phyloP scores from a whole-genome alignment of 2,797 vertebrate species.

The Hirundo rustica region DNA sequence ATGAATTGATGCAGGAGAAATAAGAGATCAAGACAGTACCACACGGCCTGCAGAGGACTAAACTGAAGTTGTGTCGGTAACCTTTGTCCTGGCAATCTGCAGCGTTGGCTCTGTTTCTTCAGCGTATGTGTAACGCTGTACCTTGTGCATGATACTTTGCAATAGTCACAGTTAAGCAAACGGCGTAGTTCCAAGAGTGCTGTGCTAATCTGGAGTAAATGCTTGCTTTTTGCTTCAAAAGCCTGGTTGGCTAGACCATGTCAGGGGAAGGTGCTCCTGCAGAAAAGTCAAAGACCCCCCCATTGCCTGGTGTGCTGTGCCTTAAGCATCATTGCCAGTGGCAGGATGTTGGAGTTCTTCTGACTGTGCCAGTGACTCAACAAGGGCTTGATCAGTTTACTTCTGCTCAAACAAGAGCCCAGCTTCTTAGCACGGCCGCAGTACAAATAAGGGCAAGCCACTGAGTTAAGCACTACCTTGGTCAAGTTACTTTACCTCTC shows the following conservation, averaged over 20 bases:
- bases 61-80: neutral
- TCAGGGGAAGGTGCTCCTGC: neutral
- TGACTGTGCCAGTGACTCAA: neutral
- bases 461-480: neutral
- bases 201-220: neutral
- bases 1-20: neutral
- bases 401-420: neutral
- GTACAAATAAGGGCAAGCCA: neutral
- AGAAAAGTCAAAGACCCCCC: neutral
- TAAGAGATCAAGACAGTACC: neutral
- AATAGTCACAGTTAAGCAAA: neutral
- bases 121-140: accelerated
- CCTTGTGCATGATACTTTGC: neutral
- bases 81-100: neutral
- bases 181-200: neutral
- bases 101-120: neutral
- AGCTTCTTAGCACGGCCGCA: neutral
- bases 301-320: neutral
- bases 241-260: neutral
- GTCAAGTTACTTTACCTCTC: neutral
- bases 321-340: neutral
- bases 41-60: neutral
- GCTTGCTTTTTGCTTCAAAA: neutral
- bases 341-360: neutral
- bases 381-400: neutral